Evolutionary conservation across 2,797 vertebrate genomes (phyloP), one percentile per base, ranked within the genome.

Genomic region (Rhodeus uyekii): DNA sequence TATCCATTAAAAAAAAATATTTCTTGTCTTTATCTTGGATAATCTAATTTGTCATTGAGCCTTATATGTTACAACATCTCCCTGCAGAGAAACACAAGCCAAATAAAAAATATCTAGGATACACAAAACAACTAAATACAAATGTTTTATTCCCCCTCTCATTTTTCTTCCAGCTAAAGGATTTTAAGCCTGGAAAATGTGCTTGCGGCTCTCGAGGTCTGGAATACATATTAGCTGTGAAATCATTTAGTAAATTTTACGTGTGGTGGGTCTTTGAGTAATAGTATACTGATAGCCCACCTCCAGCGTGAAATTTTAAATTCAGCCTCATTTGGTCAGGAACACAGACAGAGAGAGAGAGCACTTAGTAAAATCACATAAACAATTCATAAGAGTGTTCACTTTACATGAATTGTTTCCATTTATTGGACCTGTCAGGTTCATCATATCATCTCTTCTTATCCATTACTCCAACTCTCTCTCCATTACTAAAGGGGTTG

Each of bases 231-330:
- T 81, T 64, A 65, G 58, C 69, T 74, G 79, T 81, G 79, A 74
- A 74, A 81, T 63, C 58, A 74, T 81, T 81, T 46, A 44, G 58
- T 50, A 38, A n/a, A 63, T 46, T 39, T 38, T 39, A 64, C 50
- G 60, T 72, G 55, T 44, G 79, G 79, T 74, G 61, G 46, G 71
- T 68, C 72, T 76, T 82, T 67, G 72, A 75, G 71, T 67, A 82
- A 76, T 76, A 32, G 48, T 68, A 76, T 65, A 76, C 72, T 8
- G 44, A 75, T 82, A 50, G 72, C 24, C 61, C 64, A 67, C 80
- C 72, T 82, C 80, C 69, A 81, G 79, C 18, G 18, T 81, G 79
- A 74, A n/a, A 81, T 73, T 81, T 74, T 64, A 74, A n/a, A 81
- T 65, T 81, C 60, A 10, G 46, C 60, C 72, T 81, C 46, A 67